Evolutionary conservation across 2,888 invertebrate species (phyloP).

Genomic region (Tetrapedia diversipes): DNA sequence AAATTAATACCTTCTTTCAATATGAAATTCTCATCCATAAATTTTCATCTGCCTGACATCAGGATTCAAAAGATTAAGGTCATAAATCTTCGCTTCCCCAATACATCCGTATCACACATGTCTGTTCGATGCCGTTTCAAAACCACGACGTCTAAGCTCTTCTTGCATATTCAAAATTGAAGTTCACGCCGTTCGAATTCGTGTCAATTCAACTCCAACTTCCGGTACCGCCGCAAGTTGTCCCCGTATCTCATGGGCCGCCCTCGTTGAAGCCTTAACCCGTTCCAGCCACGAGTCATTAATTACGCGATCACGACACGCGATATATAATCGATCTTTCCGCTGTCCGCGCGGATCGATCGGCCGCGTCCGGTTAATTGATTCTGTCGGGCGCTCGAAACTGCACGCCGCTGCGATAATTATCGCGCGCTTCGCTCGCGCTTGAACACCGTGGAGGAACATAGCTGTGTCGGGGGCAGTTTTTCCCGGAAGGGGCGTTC

Average conservation of each 20-base stretch:
- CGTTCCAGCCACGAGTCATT: constrained; percentile 66
- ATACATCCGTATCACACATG: no score
- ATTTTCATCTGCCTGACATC: no score
- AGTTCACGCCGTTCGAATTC: no score
- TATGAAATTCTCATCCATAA: no score
- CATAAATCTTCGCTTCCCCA: no score
- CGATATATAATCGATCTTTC: constrained; percentile 69
- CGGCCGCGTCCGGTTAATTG: constrained; percentile 59
- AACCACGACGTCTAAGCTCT: no score
- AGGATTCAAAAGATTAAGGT: no score
- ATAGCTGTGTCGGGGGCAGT: constrained; percentile 25
- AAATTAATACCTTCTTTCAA: no score
- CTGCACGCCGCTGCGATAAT: constrained; percentile 56
- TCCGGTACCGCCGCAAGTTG: no score
- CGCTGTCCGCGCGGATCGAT: constrained; percentile 60
- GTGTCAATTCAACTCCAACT: no score
- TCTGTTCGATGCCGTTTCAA: no score
- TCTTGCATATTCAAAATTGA: no score
- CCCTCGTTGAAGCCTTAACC: constrained; percentile 61
- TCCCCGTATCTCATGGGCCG: constrained; percentile 46
- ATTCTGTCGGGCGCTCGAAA: constrained; percentile 57
- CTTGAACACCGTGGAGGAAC: constrained; percentile 50
- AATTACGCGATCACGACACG: constrained; percentile 68
- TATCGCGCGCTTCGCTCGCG: constrained; percentile 60
- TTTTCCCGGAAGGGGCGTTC: constrained; percentile 35